These are phyloP conservation scores for Poliocrania exsul DNA, from an alignment of 2,797 vertebrate species.

Conservation along the genomic window DNA sequence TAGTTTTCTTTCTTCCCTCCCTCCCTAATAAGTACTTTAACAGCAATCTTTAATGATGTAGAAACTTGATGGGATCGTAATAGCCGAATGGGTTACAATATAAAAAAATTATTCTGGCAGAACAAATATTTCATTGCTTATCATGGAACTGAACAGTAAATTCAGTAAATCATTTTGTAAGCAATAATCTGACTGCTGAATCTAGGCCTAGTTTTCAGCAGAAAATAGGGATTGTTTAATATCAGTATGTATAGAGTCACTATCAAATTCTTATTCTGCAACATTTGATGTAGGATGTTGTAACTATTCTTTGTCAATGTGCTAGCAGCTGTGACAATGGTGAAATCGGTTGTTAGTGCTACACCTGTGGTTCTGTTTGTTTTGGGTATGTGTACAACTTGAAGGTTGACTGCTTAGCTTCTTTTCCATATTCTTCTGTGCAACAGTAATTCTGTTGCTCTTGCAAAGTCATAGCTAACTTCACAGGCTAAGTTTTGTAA, in stretches of 20 bases:
- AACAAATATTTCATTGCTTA: not conserved
- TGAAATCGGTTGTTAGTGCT: not conserved
- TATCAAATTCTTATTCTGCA: not conserved
- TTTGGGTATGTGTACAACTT: not conserved
- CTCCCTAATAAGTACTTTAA: not conserved
- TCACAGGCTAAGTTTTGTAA: not conserved
- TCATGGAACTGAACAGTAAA: not conserved
- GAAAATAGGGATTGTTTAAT: not conserved
- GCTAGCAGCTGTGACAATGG: not conserved
- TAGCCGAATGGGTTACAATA: not conserved
- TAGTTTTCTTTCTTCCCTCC: not conserved
- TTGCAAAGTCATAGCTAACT: not conserved
- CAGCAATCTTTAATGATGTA: not conserved
- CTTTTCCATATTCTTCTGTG: not conserved
- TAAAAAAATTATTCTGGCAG: not conserved
- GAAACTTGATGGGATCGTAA: not conserved
- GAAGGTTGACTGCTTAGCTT: not conserved
- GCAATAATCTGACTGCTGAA: not conserved
- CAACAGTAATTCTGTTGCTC: not conserved
- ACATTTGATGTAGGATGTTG: not conserved
- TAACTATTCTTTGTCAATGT: not conserved
- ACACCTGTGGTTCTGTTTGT: not conserved
- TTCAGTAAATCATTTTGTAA: not conserved
- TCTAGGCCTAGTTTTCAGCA: not conserved
- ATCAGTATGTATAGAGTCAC: not conserved